These are phyloP conservation scores for Amphipoea oculea DNA, from an alignment of 2,888 invertebrate species.

Conservation along the genomic window DNA sequence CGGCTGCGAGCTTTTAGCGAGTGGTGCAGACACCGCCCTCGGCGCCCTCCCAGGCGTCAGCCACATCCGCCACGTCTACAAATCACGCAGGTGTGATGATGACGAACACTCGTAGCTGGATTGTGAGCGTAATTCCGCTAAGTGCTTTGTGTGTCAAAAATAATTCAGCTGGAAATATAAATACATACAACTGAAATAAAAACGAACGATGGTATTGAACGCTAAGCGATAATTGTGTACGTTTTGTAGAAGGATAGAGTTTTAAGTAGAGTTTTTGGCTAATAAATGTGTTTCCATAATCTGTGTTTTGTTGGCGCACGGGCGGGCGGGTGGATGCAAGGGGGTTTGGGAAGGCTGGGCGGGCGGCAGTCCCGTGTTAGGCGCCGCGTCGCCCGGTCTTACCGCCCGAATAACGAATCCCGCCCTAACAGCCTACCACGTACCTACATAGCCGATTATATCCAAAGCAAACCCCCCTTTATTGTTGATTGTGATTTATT, in stretches of 20 bases:
- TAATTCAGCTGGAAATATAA: slow-evolving; percentile 37
- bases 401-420: slow-evolving; percentile 75
- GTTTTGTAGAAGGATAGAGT: slow-evolving; percentile 82
- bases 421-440: slow-evolving; percentile 69
- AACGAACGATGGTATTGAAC: slow-evolving; percentile 51
- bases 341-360: slow-evolving; percentile 76
- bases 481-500: slow-evolving; percentile 53
- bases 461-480: slow-evolving; percentile 38
- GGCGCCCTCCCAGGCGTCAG: slow-evolving; percentile 79
- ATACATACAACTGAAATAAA: slow-evolving; percentile 40
- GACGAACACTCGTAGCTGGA: slow-evolving; percentile 60
- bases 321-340: slow-evolving; percentile 75
- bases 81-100: slow-evolving; percentile 88
- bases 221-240: slow-evolving; percentile 74
- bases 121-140: slow-evolving; percentile 57
- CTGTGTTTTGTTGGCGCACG: slow-evolving; percentile 87
- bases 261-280: slow-evolving; percentile 86
- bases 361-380: slow-evolving; percentile 89
- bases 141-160: slow-evolving; percentile 55
- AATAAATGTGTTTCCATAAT: slow-evolving; percentile 88
- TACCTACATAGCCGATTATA: slow-evolving; percentile 59
- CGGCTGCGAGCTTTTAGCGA: slow-evolving; percentile 77
- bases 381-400: slow-evolving; percentile 86
- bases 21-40: slow-evolving; percentile 81
- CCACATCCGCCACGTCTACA: slow-evolving; percentile 82